Percentiles rank a stretch among this genome's conserved stretches.
These are phyloP conservation scores for Scaptomyza parva DNA, from an alignment of 2,888 invertebrate species.

Conservation along the genomic window DNA sequence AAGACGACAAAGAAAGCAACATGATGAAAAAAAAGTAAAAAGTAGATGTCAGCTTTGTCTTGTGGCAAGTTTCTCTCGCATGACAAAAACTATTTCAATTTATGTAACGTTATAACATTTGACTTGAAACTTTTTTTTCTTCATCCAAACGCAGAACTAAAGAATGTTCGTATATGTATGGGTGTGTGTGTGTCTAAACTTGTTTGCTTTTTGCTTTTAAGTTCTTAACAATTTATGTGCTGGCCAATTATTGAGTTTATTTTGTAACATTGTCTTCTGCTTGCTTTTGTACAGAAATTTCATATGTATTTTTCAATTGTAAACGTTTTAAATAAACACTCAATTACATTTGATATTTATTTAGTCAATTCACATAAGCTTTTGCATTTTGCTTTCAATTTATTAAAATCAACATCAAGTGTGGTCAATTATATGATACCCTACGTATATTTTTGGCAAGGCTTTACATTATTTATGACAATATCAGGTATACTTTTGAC, in stretches of 20 bases:
- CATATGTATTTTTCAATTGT: neutral
- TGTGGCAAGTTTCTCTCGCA: conserved; percentile 61
- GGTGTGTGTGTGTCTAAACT: conserved; percentile 8
- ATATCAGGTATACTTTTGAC: too few species aligned
- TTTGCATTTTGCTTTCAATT: neutral
- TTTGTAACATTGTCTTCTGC: conserved; percentile 14
- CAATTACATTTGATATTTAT: conserved; percentile 3
- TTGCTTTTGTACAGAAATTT: neutral
- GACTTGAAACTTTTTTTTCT: conserved; percentile 40
- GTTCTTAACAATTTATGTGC: conserved; percentile 19
- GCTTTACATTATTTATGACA: too few species aligned
- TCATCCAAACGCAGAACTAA: conserved; percentile 8
- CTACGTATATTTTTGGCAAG: neutral
- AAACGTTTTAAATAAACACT: neutral
- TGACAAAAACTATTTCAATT: conserved; percentile 73
- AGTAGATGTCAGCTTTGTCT: conserved; percentile 43
- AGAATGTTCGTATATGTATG: conserved; percentile 10
- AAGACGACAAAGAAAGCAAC: too few species aligned
- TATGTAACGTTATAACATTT: conserved; percentile 62
- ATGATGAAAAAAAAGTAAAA: too few species aligned
- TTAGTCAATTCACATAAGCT: neutral
- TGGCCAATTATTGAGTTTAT: conserved; percentile 53
- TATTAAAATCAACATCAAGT: neutral
- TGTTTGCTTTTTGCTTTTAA: conserved; percentile 7
- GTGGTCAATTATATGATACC: neutral